Evolutionary conservation across 2,888 invertebrate genomes (phyloP).

Genomic region (Agrotis segetum): DNA sequence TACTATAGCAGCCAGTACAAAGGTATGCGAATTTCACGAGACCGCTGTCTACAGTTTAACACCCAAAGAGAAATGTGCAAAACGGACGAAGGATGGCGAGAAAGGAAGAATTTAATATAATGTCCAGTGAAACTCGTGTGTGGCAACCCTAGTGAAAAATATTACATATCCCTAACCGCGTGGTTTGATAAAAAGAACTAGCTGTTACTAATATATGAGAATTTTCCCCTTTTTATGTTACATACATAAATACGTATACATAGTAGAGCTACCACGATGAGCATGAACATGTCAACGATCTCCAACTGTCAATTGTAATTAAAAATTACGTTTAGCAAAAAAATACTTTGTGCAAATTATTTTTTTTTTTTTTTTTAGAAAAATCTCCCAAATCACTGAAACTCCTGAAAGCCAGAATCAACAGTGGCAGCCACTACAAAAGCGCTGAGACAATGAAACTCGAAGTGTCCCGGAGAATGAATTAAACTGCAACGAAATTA

Average conservation of each 20-base stretch:
- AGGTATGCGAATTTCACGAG: slow-evolving; percentile 34
- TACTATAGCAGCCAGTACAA: slow-evolving; percentile 19
- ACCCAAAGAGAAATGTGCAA: slow-evolving; percentile 21
- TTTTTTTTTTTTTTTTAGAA: no score
- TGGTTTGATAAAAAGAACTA: slow-evolving; percentile 39
- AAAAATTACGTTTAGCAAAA: no score
- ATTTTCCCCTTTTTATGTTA: slow-evolving; percentile 37
- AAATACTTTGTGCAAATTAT: no score
- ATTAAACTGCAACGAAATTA: no score
- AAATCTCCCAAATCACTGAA: no score
- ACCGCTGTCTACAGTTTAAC: slow-evolving; percentile 27
- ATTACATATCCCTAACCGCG: slow-evolving; percentile 30
- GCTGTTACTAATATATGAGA: slow-evolving; percentile 39
- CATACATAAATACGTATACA: slow-evolving; percentile 33
- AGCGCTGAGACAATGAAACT: no score
- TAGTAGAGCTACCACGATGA: no score
- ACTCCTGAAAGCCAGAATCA: no score
- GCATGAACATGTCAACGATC: no score
- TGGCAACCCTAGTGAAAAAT: slow-evolving; percentile 30
- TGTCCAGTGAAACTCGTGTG: slow-evolving; percentile 16
- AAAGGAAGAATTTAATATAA: slow-evolving; percentile 41
- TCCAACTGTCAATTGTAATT: no score
- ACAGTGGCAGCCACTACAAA: no score
- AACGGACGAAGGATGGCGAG: slow-evolving; percentile 6
- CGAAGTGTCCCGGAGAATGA: no score